These are phyloP conservation scores for Epinotia bilunana DNA, from an alignment of 2,888 invertebrate genomes.

Conservation along the genomic window DNA sequence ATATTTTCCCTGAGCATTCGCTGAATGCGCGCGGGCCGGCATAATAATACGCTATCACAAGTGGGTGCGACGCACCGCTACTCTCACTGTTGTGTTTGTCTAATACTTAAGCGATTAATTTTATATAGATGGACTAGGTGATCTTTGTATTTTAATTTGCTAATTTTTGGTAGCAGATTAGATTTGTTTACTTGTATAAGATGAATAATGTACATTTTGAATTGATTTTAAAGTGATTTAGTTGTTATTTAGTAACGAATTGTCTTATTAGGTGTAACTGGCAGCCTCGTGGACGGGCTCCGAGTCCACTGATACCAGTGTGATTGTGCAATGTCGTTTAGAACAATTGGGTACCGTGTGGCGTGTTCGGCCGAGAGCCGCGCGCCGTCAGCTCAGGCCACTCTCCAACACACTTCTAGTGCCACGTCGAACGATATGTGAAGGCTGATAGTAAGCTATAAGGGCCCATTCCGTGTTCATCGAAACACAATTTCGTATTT, in stretches of 20 bases:
- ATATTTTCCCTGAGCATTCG: constrained; percentile 75
- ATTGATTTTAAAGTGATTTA: constrained; percentile 84
- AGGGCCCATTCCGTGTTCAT: constrained; percentile 78
- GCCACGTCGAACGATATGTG: constrained; percentile 68
- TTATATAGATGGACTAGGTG: constrained; percentile 82
- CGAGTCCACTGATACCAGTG: constrained; percentile 78
- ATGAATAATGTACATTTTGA: constrained; percentile 83
- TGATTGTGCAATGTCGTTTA: constrained; percentile 77
- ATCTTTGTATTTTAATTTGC: constrained; percentile 84
- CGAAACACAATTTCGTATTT: constrained; percentile 75
- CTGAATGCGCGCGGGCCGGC: constrained; percentile 80
- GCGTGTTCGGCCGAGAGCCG: not conserved
- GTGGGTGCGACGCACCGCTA: constrained; percentile 61
- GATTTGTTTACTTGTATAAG: constrained; percentile 82
- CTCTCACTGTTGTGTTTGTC: constrained; percentile 78
- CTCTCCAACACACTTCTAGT: constrained; percentile 56
- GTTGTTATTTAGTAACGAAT: constrained; percentile 84
- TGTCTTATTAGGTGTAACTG: constrained; percentile 79
- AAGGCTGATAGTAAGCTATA: constrained; percentile 71
- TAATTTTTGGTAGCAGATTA: constrained; percentile 84
- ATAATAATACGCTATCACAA: constrained; percentile 79
- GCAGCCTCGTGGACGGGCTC: constrained; percentile 73
- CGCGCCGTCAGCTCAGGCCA: constrained; percentile 51
- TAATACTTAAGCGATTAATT: constrained; percentile 83
- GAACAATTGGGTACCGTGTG: constrained; percentile 55